A percentile compares a stretch with the other conserved stretches of the same genome.
Evolutionary conservation across 1,140 invertebrate species (phyloP).

Genomic region (Phymastichus coffea): DNA sequence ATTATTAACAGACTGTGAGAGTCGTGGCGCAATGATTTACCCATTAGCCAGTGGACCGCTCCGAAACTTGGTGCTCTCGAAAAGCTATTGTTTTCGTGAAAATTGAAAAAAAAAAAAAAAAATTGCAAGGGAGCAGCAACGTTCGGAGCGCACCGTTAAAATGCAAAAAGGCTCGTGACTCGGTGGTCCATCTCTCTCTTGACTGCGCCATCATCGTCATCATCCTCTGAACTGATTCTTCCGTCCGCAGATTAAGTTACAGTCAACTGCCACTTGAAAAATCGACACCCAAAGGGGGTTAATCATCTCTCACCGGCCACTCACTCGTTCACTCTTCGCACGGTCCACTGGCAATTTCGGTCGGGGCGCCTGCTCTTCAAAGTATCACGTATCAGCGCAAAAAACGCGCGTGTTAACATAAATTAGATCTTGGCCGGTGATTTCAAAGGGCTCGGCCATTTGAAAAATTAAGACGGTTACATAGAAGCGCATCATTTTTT

Average conservation of each 20-base stretch:
- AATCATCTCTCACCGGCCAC: slow-evolving; percentile 4
- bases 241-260: slow-evolving; percentile 1
- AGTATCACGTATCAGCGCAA: slow-evolving; percentile 27
- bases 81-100: no score
- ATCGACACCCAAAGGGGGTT: not conserved
- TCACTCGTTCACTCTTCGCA: not conserved
- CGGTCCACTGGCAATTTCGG: slow-evolving; percentile 9
- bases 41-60: no score
- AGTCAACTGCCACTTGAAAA: slow-evolving; percentile 9
- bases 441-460: no score
- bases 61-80: no score
- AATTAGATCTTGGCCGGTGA: slow-evolving; percentile 21
- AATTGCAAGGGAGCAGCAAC: no score
- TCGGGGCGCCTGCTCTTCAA: slow-evolving; percentile 2
- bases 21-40: no score
- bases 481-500: no score
- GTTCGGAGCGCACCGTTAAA: no score
- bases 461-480: no score
- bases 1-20: no score
- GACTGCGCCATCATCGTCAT: not conserved
- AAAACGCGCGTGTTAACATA: slow-evolving; percentile 24
- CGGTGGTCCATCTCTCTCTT: not conserved
- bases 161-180: no score
- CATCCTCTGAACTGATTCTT: not conserved
- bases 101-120: no score